Evolutionary conservation across 2,888 invertebrate species (phyloP), one percentile per base, ranked within the genome.

Genomic region (Boloria selene): DNA sequence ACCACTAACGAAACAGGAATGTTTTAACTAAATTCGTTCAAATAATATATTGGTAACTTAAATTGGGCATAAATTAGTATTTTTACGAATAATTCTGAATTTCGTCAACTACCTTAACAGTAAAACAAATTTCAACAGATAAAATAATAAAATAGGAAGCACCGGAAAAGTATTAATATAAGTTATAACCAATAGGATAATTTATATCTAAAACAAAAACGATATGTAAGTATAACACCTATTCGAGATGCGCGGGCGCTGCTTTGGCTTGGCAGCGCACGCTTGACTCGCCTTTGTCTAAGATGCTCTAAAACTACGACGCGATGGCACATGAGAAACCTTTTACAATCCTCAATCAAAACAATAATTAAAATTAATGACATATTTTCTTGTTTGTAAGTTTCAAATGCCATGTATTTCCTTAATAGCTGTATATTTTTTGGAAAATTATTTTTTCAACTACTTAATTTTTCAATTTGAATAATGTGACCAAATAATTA

Each of bases 1-100:
- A 91, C 86, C 84, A 89, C 88, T 90, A 88, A 89, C 88, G 87
- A 90, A 90, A 92, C 86, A 90, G 88, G 86, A 89, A 87, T 90
- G 90, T 86, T 82, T 83, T 81, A 88, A 91, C 90, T 90, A 90
- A 92, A 91, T 90, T 90, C 90, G 90, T 84, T 89, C 84, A 79
- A 86, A 88, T 86, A 90, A 89, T 88, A 86, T 77, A 87, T 80
- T 91, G 91, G 91, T 92, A 92, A 92, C 91, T 88, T 74, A 87
- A 73, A 80, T 84, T 85, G 83, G 85, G 84, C 77, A 86, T 87
- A 85, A 84, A 85, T 79, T 78, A 79, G 65, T 80, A 77, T 75
- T 76, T 74, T 81, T 79, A 77, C 75, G 71, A 79, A 73, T 75
- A 77, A 79, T 78, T 81, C 81, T 79, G 81, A 82, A 80, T 82